A percentile compares a stretch with the other conserved stretches of the same genome.
Evolutionary conservation across 2,888 invertebrate species (phyloP).

Genomic region (Drosophila anomalata): DNA sequence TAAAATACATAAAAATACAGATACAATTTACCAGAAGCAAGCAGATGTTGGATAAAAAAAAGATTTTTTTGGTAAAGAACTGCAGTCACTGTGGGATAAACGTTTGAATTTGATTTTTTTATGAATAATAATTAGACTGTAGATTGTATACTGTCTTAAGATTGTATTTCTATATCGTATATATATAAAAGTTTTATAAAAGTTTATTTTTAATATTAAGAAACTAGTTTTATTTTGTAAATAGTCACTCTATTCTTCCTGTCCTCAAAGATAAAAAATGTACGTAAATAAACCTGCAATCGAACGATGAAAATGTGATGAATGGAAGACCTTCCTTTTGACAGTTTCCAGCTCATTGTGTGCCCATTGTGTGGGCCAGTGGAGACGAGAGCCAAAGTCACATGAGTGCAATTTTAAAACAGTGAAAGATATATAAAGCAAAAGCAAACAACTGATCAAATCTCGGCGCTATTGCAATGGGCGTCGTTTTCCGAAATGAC

Average conservation of each 20-base stretch:
- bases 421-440: conserved; percentile 45
- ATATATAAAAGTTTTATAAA: too few species aligned
- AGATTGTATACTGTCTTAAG: too few species aligned
- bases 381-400: conserved; percentile 42
- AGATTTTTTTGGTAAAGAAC: conserved; percentile 18
- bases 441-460: conserved; percentile 61
- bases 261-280: background rate
- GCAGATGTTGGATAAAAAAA: conserved; percentile 24
- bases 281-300: background rate
- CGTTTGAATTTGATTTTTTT: background rate
- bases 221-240: too few species aligned
- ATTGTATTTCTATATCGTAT: too few species aligned
- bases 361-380: conserved; percentile 37
- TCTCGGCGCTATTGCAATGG: conserved; percentile 48
- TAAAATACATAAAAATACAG: conserved; percentile 44
- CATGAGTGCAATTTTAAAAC: conserved; percentile 55
- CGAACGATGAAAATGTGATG: background rate
- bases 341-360: conserved; percentile 27
- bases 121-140: background rate
- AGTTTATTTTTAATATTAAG: too few species aligned
- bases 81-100: conserved; percentile 32
- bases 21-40: conserved; percentile 39
- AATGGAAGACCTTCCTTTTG: conserved; percentile 17
- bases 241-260: background rate
- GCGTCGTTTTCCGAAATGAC: conserved; percentile 43